These are phyloP conservation scores for Myripristis murdjan DNA, from an alignment of 2,797 vertebrate species.

Conservation along the genomic window DNA sequence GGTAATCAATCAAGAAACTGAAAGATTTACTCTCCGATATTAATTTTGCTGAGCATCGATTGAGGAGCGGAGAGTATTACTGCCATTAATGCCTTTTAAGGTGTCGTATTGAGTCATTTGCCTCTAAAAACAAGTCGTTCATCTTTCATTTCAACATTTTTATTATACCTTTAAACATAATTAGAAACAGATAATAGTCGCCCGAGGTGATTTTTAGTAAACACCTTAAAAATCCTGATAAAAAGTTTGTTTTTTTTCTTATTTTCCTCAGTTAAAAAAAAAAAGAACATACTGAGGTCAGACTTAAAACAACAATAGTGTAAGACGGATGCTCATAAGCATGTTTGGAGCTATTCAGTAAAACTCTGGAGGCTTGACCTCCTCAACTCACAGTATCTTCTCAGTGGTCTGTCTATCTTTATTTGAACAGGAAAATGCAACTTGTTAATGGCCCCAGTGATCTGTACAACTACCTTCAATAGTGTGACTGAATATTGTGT, in stretches of 20 bases:
- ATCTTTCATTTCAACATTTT: conserved; percentile 81
- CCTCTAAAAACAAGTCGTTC: conserved; percentile 81
- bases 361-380: too few species aligned
- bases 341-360: too few species aligned
- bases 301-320: too few species aligned
- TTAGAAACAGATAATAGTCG: conserved; percentile 81
- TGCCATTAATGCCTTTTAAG: conserved; percentile 80
- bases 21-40: conserved; percentile 83
- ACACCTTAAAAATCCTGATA: conserved; percentile 55
- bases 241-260: conserved; percentile 6
- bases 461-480: too few species aligned
- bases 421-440: too few species aligned
- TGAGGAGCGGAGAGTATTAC: conserved; percentile 76
- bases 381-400: too few species aligned
- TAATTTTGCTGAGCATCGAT: conserved; percentile 83
- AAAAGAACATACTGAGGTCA: too few species aligned
- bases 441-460: too few species aligned
- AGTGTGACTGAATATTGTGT: too few species aligned
- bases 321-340: too few species aligned
- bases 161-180: conserved; percentile 78
- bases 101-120: conserved; percentile 72
- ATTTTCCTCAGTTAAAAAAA: too few species aligned
- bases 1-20: conserved; percentile 82
- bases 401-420: too few species aligned
- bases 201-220: conserved; percentile 72